Base-by-base conservation (phyloP, 2,797 vertebrate species). In the Mormyrus hasselquistii region DNA sequence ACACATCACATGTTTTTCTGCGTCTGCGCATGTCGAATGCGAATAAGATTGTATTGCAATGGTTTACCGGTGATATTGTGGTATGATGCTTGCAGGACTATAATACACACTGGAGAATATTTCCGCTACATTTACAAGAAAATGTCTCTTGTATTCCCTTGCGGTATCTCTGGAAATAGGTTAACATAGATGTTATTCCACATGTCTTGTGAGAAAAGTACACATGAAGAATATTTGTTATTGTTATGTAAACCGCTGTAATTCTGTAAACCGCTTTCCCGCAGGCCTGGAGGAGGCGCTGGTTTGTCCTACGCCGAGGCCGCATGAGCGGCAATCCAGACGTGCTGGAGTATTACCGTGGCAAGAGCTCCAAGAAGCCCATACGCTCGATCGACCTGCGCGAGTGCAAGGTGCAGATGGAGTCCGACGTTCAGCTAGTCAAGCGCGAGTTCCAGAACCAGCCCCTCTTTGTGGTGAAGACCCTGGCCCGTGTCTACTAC, bases 211-310 rank as follows among this genome's bases (percentile, higher is more conserved):
- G 41, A 47, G 62, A 50, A 52, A 88, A 34, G 19, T 9, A 34
- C 19, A 47, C 76, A 41, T 19, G 14, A 12, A 84, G 47, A 84
- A n/a, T 47, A 0, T 9, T 19, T 22, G 16, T 84, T 2, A 38
- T 25, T 47, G 19, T 10, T 22, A 25, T 49, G 19, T 82, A 9
- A 22, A 5, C 69, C 69, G 2, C n/a, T n/a, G 4, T 50, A 22
- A 83, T n/a, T 41, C 14, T 16, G 34, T 8, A 41, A 38, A 76
- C 38, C 38, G 0, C 6, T 16, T 41, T 38, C 12, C 88, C 22
- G 4, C 94, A 99, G 99, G 97, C 98, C 4, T 99, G 99, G 99
- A 94, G 98, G 91, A 98, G 97, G 92, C 97, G 99, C 82, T 99
- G 99, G 99, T 99, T 99, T 1, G 97, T 99, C 88, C 95, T 99